Evolutionary conservation across 2,113 vertebrate genomes (phyloP).

Genomic region (Rallus limicola): DNA sequence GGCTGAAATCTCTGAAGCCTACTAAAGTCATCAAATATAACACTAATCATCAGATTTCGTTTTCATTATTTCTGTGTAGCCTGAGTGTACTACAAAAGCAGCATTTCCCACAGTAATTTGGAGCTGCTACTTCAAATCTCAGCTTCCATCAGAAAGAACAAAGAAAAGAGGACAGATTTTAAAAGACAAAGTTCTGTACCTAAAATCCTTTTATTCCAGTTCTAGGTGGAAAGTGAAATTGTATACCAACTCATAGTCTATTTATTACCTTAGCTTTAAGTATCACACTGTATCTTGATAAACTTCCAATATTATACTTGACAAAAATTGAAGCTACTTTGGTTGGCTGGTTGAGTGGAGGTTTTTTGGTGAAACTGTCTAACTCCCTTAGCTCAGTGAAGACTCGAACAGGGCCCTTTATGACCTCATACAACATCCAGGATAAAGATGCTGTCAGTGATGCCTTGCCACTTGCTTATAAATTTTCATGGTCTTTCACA

Average conservation of each 20-base stretch:
- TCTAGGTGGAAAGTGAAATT: not conserved
- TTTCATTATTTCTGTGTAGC: not conserved
- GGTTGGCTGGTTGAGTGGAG: not conserved
- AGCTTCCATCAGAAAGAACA: not conserved
- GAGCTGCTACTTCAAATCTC: not conserved
- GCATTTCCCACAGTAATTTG: not conserved
- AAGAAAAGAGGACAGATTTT: not conserved
- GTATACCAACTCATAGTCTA: not conserved
- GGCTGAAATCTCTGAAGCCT: not conserved
- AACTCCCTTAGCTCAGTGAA: not conserved
- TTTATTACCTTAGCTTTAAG: not conserved
- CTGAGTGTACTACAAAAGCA: not conserved
- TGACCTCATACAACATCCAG: not conserved
- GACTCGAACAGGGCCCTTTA: not conserved
- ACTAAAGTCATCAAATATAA: not conserved
- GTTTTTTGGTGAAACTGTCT: not conserved
- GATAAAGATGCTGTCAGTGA: not conserved
- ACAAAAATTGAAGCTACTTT: not conserved
- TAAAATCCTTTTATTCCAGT: not conserved
- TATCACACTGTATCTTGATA: not conserved
- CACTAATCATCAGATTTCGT: not conserved
- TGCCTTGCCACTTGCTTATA: not conserved
- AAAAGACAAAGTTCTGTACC: not conserved
- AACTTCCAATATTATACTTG: not conserved
- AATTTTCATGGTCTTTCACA: not conserved